Conservation (phyloP, 2,797 vertebrate genomes). For the Todus mexicanus region DNA sequence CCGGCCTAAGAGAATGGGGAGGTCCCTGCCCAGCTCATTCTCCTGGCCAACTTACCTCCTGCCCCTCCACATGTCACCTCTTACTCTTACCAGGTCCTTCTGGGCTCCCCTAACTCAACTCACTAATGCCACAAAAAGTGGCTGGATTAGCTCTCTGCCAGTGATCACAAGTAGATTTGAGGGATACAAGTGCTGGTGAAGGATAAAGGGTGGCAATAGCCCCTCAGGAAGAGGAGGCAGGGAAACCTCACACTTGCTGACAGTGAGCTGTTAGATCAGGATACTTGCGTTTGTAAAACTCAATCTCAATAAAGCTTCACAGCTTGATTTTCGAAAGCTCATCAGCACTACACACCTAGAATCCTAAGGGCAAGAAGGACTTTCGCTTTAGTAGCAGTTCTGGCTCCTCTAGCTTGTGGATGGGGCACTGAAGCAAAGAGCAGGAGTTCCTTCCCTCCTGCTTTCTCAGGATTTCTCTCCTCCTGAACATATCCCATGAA, state of each 20-base stretch:
- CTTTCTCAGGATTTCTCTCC: neutral
- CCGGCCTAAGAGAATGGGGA: neutral
- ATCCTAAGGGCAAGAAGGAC: neutral
- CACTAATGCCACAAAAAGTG: neutral
- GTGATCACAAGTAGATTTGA: neutral
- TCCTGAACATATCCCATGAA: neutral
- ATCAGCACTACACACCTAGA: neutral
- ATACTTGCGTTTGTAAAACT: neutral
- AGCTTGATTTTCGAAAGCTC: neutral
- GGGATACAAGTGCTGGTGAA: neutral
- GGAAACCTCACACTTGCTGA: neutral
- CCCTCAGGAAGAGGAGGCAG: neutral
- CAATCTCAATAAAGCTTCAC: neutral
- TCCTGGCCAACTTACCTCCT: neutral
- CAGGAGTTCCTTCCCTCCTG: neutral
- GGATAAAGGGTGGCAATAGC: neutral
- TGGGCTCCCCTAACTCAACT: neutral
- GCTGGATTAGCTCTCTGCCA: neutral
- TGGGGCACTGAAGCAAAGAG: neutral
- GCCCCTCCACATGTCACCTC: neutral
- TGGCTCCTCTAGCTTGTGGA: neutral
- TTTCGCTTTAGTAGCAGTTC: neutral
- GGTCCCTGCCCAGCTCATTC: neutral
- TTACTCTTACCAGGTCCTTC: neutral
- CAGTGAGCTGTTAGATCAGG: neutral